Conservation (phyloP, 2,888 invertebrate species). For the Stictocephala bisonia region DNA sequence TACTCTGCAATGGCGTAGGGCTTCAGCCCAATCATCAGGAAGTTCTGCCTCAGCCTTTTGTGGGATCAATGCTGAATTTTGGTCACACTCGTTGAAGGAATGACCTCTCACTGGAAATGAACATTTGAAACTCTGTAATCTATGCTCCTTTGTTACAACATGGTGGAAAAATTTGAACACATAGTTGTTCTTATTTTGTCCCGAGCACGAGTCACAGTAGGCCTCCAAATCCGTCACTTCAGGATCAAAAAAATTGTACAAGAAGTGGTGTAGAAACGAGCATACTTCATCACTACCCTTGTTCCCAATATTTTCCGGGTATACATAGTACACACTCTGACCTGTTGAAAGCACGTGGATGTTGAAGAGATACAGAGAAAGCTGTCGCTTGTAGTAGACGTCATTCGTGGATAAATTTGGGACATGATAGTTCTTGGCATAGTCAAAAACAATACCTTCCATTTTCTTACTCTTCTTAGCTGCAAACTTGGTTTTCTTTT, state of each 20-base stretch:
- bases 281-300: constrained; percentile 52
- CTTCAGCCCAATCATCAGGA: constrained; percentile 36
- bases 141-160: constrained; percentile 39
- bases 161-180: constrained; percentile 51
- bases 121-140: constrained; percentile 44
- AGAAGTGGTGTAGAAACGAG: constrained; percentile 50
- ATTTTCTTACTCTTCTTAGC: constrained; percentile 1
- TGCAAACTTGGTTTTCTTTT: neutral
- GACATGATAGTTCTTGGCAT: constrained; percentile 27
- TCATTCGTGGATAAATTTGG: constrained; percentile 42
- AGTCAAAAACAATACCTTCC: constrained; percentile 29
- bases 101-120: constrained; percentile 51
- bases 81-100: constrained; percentile 58
- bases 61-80: constrained; percentile 30
- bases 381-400: constrained; percentile 34
- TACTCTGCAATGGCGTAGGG: neutral
- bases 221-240: constrained; percentile 47
- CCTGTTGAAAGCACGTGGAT: constrained; percentile 46
- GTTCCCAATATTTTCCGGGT: constrained; percentile 45
- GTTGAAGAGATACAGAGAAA: constrained; percentile 45
- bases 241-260: constrained; percentile 47
- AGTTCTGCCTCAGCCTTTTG: constrained; percentile 30
- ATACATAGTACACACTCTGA: constrained; percentile 41
- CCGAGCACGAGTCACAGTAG: constrained; percentile 54
- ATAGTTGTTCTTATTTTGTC: constrained; percentile 54